Percentiles rank a stretch among this genome's conserved stretches.
Conservation (phyloP, 2,113 vertebrate genomes). For the Stigmatopora argus region DNA sequence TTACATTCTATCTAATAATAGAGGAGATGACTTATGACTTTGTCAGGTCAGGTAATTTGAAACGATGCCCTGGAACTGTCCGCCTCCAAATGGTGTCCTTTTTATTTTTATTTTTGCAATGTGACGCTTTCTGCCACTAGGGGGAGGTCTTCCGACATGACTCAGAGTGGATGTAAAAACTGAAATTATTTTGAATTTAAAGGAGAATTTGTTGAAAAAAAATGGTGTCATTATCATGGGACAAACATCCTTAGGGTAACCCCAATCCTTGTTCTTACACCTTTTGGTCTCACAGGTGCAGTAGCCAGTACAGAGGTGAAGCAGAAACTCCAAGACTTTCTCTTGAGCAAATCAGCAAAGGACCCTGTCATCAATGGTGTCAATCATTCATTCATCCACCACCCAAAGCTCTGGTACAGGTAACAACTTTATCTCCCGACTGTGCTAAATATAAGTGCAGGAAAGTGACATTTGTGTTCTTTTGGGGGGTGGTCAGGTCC, state of each 20-base stretch:
- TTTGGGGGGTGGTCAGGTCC: slow-evolving; percentile 71
- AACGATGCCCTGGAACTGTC: slow-evolving; percentile 53
- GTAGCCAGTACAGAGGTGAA: slow-evolving; percentile 97
- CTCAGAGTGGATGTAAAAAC: background rate
- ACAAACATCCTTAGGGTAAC: slow-evolving; percentile 49
- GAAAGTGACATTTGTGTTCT: background rate
- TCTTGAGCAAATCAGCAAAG: slow-evolving; percentile 95
- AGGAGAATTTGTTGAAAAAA: background rate
- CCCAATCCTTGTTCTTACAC: slow-evolving; percentile 45
- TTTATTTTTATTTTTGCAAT: slow-evolving; percentile 27
- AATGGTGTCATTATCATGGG: background rate
- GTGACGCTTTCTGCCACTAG: slow-evolving; percentile 58
- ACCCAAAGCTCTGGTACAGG: slow-evolving; percentile 95
- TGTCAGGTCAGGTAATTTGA: slow-evolving; percentile 53
- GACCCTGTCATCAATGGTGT: slow-evolving; percentile 79
- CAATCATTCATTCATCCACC: slow-evolving; percentile 81
- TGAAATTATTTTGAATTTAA: background rate
- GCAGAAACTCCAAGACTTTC: slow-evolving; percentile 99
- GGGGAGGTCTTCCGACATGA: slow-evolving; percentile 67
- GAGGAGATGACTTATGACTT: slow-evolving; percentile 50
- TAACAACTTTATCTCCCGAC: slow-evolving; percentile 66
- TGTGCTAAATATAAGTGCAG: background rate
- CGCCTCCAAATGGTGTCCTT: slow-evolving; percentile 35
- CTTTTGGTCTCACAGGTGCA: slow-evolving; percentile 81
- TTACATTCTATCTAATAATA: slow-evolving; percentile 60